Percentiles rank a stretch among this genome's conserved stretches.
Evolutionary conservation across 1,140 invertebrate genomes (phyloP).

Genomic region (Drosophila nannoptera): DNA sequence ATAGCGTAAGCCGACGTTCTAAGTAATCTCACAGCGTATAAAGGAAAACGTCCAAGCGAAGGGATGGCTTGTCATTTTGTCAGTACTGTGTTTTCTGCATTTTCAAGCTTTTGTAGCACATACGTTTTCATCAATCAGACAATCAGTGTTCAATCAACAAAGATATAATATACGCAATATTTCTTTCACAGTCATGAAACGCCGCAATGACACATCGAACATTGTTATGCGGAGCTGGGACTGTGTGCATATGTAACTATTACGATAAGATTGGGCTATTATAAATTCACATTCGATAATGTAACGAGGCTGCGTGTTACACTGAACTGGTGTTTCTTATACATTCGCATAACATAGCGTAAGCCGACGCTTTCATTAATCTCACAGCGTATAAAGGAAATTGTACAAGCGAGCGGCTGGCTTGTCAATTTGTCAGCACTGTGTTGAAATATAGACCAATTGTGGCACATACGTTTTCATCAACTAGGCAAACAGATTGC

Average conservation of each 20-base stretch:
- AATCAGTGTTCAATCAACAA: conserved; percentile 55
- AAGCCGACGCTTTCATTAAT: conserved; percentile 63
- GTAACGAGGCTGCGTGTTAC: conserved; percentile 73
- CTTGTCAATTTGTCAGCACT: conserved; percentile 56
- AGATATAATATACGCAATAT: conserved; percentile 68
- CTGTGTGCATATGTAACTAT: conserved; percentile 21
- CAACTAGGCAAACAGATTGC: conserved; percentile 42
- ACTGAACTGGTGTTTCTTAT: conserved; percentile 31
- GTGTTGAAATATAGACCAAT: conserved; percentile 20
- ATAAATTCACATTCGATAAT: neutral
- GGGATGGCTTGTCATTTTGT: conserved; percentile 51
- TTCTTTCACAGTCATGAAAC: conserved; percentile 72
- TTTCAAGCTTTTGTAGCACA: conserved; percentile 43
- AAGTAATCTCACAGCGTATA: conserved; percentile 81
- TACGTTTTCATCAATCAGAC: conserved; percentile 72
- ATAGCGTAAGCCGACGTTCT: conserved; percentile 74
- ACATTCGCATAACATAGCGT: conserved; percentile 73
- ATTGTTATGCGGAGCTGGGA: conserved; percentile 77
- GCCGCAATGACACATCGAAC: conserved; percentile 68
- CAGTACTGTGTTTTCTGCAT: conserved; percentile 48
- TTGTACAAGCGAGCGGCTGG: conserved; percentile 9
- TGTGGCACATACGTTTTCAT: conserved; percentile 74
- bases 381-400: conserved; percentile 81
- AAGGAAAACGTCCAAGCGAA: conserved; percentile 25
- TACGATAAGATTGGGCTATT: neutral